Conservation (phyloP, 2,888 invertebrate species). For the Parnassius glacialis region DNA sequence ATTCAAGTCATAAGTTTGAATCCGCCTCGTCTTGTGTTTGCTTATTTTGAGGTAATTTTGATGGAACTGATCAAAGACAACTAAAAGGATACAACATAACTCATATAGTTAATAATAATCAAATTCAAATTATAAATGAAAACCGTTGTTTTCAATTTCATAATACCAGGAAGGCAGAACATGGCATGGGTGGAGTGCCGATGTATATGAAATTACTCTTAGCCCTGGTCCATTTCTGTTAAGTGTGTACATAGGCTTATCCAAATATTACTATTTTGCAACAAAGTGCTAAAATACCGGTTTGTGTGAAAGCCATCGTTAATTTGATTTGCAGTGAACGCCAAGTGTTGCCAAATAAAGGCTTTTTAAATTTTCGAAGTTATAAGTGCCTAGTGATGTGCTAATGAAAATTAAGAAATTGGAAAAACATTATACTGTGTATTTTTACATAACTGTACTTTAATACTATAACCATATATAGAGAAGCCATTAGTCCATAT, state of each 20-base stretch:
- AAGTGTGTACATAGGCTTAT: not conserved
- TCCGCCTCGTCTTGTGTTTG: too few species aligned
- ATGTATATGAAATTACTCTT: not conserved
- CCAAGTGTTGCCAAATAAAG: not conserved
- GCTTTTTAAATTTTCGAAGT: not conserved
- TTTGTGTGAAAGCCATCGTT: not conserved
- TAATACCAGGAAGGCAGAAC: too few species aligned
- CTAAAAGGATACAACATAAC: too few species aligned
- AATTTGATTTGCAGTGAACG: not conserved
- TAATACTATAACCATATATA: too few species aligned
- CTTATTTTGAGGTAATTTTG: too few species aligned
- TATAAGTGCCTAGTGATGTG: not conserved
- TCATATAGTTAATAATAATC: too few species aligned
- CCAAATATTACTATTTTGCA: constrained; percentile 1
- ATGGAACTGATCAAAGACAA: too few species aligned
- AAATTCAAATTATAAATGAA: too few species aligned
- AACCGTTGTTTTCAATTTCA: not conserved
- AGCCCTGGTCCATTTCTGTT: not conserved
- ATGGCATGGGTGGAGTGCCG: too few species aligned
- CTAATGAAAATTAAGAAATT: constrained; percentile 1
- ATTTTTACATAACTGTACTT: too few species aligned
- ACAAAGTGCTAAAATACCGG: not conserved
- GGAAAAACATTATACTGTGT: not conserved
- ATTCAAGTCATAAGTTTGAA: too few species aligned
- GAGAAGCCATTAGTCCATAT: too few species aligned